A percentile compares a stretch with the other conserved stretches of the same genome.
phyloP scores from a whole-genome alignment of 2,113 vertebrate genomes.

The Gallinago jamesoni region DNA sequence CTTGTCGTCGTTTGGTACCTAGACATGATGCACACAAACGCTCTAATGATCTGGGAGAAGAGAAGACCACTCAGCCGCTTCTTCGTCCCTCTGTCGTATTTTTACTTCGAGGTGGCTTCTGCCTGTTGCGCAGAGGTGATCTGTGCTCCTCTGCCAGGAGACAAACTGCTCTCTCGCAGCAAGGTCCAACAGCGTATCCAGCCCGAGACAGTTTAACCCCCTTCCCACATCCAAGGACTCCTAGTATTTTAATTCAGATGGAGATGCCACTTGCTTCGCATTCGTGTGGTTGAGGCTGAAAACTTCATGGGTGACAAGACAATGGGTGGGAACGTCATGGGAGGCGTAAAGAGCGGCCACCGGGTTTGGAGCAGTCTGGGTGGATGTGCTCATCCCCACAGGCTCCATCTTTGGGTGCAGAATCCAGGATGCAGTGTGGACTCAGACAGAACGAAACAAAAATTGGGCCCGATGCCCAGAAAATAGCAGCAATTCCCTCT shows the following conservation, averaged over 20 bases:
- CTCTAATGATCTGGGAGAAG: background rate
- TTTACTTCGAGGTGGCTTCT: accelerated
- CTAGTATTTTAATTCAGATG: background rate
- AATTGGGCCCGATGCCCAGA: conserved; percentile 20
- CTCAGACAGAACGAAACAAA: background rate
- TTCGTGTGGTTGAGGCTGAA: background rate
- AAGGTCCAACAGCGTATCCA: background rate
- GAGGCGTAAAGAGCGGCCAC: background rate
- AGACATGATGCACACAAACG: background rate
- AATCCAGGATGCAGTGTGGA: background rate
- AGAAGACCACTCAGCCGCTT: background rate
- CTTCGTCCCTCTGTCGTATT: background rate
- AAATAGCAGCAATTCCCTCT: conserved; percentile 39
- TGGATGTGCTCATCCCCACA: background rate
- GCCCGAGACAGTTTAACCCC: background rate
- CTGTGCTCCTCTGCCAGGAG: background rate
- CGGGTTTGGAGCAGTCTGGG: background rate
- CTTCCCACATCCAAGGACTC: background rate
- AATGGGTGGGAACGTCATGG: accelerated
- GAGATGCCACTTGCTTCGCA: background rate
- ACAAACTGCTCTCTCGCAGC: background rate
- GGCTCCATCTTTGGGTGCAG: background rate
- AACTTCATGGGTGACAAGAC: background rate
- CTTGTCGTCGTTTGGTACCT: background rate
- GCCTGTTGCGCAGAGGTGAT: background rate